Evolutionary conservation across 2,888 invertebrate species (phyloP).

Genomic region (Troides oblongomaculatus): DNA sequence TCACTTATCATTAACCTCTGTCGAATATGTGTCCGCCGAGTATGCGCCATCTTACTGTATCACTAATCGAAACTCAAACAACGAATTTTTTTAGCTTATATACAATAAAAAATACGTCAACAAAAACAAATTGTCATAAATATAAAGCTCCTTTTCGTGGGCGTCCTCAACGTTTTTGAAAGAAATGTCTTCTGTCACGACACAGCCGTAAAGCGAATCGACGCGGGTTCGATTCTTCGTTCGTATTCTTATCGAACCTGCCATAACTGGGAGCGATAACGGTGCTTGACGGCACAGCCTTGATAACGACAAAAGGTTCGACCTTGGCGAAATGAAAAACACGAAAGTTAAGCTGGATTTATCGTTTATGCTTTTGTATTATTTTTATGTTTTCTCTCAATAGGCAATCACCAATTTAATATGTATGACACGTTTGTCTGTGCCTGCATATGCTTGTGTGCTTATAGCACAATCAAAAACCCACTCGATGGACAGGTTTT

Average conservation of each 20-base stretch:
- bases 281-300: conserved; percentile 30
- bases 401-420: not conserved
- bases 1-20: too few species aligned
- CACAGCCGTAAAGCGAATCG: conserved; percentile 62
- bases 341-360: conserved; percentile 25
- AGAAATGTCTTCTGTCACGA: conserved; percentile 70
- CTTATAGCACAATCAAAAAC: too few species aligned
- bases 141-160: conserved; percentile 66
- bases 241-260: conserved; percentile 65
- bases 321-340: conserved; percentile 26
- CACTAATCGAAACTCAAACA: not conserved
- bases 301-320: conserved; percentile 27
- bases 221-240: conserved; percentile 60
- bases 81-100: not conserved
- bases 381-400: not conserved
- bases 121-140: conserved; percentile 61
- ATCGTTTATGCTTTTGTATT: conserved; percentile 4
- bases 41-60: not conserved
- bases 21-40: too few species aligned
- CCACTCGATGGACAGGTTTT: too few species aligned
- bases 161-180: conserved; percentile 57
- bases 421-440: not conserved
- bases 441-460: too few species aligned
- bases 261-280: conserved; percentile 60
- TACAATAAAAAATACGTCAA: conserved; percentile 25